phyloP scores from a whole-genome alignment of 1,140 invertebrate genomes.

The Cydia pomonella region DNA sequence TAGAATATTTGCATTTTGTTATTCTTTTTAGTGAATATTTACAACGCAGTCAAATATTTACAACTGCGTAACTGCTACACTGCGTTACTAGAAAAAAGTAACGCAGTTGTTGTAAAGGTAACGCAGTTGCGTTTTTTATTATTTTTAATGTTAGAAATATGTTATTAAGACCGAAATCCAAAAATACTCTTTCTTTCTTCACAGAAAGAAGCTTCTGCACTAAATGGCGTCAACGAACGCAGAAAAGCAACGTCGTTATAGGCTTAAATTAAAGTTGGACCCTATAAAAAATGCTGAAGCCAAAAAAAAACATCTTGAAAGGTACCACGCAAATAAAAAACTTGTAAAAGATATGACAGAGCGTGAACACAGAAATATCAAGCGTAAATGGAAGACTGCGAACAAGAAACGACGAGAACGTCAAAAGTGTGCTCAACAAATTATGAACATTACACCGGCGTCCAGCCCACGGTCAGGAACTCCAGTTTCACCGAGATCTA shows the following conservation, averaged over 20 bases:
- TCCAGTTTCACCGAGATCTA: no score
- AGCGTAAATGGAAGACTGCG: no score
- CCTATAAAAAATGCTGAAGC: not conserved
- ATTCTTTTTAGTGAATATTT: not conserved
- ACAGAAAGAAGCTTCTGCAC: conserved; percentile 20
- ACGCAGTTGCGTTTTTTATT: conserved; percentile 13
- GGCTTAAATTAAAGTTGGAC: not conserved
- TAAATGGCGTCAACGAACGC: conserved; percentile 15
- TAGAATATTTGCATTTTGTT: no score
- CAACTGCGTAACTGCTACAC: conserved; percentile 2
- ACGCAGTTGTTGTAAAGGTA: conserved; percentile 1
- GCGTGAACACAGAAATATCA: no score
- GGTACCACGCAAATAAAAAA: no score
- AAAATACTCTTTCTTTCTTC: conserved; percentile 17
- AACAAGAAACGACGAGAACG: no score
- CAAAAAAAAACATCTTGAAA: no score
- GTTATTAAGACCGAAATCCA: conserved; percentile 6
- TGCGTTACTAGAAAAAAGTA: conserved; percentile 4
- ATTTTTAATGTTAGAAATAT: conserved; percentile 6
- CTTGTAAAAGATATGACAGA: no score
- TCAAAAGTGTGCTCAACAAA: no score
- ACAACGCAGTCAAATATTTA: not conserved
- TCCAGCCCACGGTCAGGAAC: no score
- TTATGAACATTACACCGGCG: no score
- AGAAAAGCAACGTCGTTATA: not conserved